A percentile compares a stretch with the other conserved stretches of the same genome.
These are phyloP conservation scores for Drosophila burlai DNA, from an alignment of 1,140 invertebrate species.

Conservation along the genomic window DNA sequence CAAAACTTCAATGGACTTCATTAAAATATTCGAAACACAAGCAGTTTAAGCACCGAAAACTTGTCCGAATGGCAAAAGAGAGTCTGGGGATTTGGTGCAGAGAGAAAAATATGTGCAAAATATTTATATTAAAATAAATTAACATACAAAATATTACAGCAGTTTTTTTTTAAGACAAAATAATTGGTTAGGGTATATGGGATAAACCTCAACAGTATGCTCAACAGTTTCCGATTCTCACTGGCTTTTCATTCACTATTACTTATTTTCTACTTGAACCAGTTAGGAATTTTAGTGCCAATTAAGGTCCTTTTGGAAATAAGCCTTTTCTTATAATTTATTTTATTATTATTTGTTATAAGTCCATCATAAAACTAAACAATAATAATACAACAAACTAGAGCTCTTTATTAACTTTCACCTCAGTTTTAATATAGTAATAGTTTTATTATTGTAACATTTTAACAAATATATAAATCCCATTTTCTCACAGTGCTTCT, in stretches of 20 bases:
- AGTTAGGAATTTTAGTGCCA: not conserved
- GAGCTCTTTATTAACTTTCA: no score
- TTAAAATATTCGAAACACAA: constrained; percentile 83
- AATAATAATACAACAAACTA: not conserved
- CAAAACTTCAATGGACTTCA: constrained; percentile 82
- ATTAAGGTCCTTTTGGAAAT: no score
- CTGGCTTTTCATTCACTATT: no score
- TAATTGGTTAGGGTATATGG: not conserved
- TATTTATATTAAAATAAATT: not conserved
- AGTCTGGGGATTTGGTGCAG: not conserved
- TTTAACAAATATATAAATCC: not conserved
- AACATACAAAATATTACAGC: no score
- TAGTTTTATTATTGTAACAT: not conserved
- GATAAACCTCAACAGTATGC: no score
- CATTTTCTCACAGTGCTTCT: constrained; percentile 1
- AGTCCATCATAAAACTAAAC: not conserved
- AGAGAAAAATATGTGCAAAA: not conserved
- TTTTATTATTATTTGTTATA: not conserved
- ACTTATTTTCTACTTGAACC: not conserved
- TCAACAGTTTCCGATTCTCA: not conserved
- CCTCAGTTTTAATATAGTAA: not conserved
- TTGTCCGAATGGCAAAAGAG: constrained; percentile 57
- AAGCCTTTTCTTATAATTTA: no score
- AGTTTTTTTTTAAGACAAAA: not conserved
- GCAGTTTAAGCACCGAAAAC: constrained; percentile 76